Conservation (phyloP, 2,888 invertebrate genomes). For the Teleogryllus oceanicus region DNA sequence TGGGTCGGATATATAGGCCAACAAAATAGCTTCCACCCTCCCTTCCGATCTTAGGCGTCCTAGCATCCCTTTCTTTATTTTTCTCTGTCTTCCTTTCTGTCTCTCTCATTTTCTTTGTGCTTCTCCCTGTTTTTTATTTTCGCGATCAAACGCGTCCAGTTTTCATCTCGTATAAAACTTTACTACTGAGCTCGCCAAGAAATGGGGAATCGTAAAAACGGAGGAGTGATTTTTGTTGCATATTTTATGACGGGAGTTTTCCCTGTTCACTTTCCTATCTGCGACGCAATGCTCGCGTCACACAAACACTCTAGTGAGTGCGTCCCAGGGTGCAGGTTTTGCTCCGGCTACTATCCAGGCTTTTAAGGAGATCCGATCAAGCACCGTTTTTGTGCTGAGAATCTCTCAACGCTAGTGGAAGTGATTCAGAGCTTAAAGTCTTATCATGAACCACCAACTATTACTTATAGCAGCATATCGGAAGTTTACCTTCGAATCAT, state of each 20-base stretch:
- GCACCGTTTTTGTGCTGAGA: no score
- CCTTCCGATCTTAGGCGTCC: no score
- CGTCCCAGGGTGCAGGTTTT: no score
- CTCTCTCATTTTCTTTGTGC: not conserved
- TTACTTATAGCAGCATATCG: no score
- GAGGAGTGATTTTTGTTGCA: conserved; percentile 18
- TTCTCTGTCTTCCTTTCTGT: not conserved
- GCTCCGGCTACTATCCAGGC: no score
- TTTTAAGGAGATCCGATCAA: no score
- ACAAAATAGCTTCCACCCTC: not conserved
- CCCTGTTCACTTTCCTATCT: not conserved
- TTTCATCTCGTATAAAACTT: conserved; percentile 7
- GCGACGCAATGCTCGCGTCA: not conserved
- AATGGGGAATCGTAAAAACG: conserved; percentile 7
- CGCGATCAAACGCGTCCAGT: not conserved
- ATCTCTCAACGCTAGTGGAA: no score
- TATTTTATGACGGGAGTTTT: conserved; percentile 18
- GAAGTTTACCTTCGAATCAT: no score
- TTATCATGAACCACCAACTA: no score
- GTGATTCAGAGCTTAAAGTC: no score
- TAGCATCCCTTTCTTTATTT: no score
- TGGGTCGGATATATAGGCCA: not conserved
- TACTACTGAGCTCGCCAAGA: not conserved
- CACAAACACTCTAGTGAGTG: no score
- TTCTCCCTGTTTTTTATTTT: not conserved